phyloP scores from a whole-genome alignment of 1,140 invertebrate genomes.

The Batillaria attramentaria region DNA sequence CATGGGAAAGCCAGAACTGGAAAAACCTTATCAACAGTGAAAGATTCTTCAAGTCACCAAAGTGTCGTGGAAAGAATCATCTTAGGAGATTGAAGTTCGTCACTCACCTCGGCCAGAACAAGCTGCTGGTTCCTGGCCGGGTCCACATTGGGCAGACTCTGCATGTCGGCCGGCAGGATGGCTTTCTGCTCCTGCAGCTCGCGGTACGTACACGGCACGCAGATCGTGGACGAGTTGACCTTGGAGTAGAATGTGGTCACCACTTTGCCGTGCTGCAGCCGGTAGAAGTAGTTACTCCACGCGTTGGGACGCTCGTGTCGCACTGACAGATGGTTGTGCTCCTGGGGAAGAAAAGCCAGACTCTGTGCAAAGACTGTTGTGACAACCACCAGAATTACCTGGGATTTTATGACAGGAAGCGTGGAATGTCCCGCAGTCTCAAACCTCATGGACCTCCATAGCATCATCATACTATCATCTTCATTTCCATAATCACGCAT shows the following conservation, averaged over 20 bases:
- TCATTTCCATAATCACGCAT: too few relatives aligned
- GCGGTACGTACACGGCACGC: slow-evolving; percentile 64
- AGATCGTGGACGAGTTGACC: slow-evolving; percentile 64
- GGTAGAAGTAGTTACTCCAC: slow-evolving; percentile 55
- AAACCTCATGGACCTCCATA: too few relatives aligned
- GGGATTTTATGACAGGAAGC: background rate
- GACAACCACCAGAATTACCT: background rate
- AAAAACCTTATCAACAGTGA: background rate
- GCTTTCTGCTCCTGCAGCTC: slow-evolving; percentile 56
- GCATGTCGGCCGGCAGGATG: slow-evolving; percentile 48
- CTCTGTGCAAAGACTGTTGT: background rate
- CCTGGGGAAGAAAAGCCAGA: slow-evolving; percentile 39
- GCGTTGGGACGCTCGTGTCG: slow-evolving; percentile 54
- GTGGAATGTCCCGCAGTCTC: too few relatives aligned
- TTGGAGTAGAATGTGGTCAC: slow-evolving; percentile 64
- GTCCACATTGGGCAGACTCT: slow-evolving; percentile 45
- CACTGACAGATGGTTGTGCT: slow-evolving; percentile 59
- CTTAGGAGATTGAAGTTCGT: slow-evolving; percentile 47
- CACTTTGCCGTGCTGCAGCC: slow-evolving; percentile 55
- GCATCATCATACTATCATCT: too few relatives aligned
- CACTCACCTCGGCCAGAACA: slow-evolving; percentile 48
- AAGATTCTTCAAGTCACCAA: background rate
- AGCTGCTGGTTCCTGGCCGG: slow-evolving; percentile 28
- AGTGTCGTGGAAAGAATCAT: slow-evolving; percentile 16
- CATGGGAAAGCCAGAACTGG: background rate